Base-by-base conservation (phyloP, 2,888 invertebrate genomes). In the Xylocampa areola region DNA sequence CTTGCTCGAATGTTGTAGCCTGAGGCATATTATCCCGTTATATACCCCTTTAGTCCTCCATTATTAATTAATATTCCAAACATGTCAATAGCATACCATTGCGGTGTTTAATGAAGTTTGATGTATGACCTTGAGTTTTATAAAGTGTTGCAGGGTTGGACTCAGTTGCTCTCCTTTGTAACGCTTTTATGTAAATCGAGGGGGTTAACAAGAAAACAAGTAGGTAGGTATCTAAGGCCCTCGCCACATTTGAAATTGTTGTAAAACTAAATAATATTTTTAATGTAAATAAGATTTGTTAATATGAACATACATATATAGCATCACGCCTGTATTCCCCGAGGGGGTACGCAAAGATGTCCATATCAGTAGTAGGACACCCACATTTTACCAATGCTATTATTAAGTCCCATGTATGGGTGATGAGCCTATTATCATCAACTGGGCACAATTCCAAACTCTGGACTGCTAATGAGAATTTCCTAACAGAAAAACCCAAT, bases 31-130 rank as follows among this genome's bases (percentile, higher is more conserved):
- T 25, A 39, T 53, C 70, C 72, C 77, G 37, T 84, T 89, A 80
- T 88, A 89, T 88, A 88, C 82, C 69, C 67, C 58, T 57, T 16
- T 27, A 37, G 54, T 48, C 39, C 52, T 54, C 53, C 49, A 52
- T 64, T 48, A 45, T n/a, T 68, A 61, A 85, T 89, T 76, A 86
- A 88, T 88, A 90, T 89, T 88, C 84, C 84, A 78, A 76, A 76
- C 65, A 73, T 81, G 84, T 84, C 85, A 82, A 62, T 62, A 52
- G 2, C 21, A 39, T 62, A 64, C 63, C 54, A 30, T 47, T 66
- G 73, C 39, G 23, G 72, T 77, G 78, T 51, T 73, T 77, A 83
- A 75, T 78, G 76, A 69, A 63, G 41, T 62, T 25, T 50, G 71
- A 73, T 53, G 36, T 51, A 7, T 58, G 55, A 50, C 68, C 68